Evolutionary conservation across 1,140 invertebrate species (phyloP), one percentile per base, ranked within the genome.

Genomic region (Papilio helenus): DNA sequence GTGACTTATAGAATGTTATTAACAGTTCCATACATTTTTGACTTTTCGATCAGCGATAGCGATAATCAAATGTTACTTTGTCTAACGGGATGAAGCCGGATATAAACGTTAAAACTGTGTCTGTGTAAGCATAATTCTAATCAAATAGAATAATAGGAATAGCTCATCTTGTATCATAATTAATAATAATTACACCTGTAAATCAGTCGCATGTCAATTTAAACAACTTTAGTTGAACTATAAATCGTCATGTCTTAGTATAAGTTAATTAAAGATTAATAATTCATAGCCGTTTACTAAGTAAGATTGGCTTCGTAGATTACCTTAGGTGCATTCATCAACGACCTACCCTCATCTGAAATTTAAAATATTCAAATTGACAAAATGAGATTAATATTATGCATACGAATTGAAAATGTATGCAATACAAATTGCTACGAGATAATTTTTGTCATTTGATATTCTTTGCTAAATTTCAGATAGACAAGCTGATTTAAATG

Each of bases 311-410:
- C 72, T 49, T 18, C 72, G 72, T 49, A 73, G 72, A 73, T 73
- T 73, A 49, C 14, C 42, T 73, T 20, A 73, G 71, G 46, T 49
- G 46, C 72, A 73, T 73, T 73, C 46, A 73, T 73, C 72, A 46
- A 73, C 72, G 72, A 49, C 20, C 39, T 42, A 42, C n/a, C 42
- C 39, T 44, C 72, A 74, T 74, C 46, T 74, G n/a, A 74, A 74
- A 49, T 74, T 74, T 74, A 46, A 74, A 74, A 74, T 51, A 74
- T 51, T 74, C 72, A 51, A 23, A 74, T 74, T 74, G 23, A 74
- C 44, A 44, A 74, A 74, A 74, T 49, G 42, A 74, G 42, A 74
- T 74, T 46, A 29, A 49, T 49, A 26, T 74, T 49, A 74, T 74
- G 72, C 72, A 74, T 74, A 46, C 23, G 42, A 49, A 74, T 74